phyloP scores from a whole-genome alignment of 2,888 invertebrate species.

The Rhodophaea formosa region DNA sequence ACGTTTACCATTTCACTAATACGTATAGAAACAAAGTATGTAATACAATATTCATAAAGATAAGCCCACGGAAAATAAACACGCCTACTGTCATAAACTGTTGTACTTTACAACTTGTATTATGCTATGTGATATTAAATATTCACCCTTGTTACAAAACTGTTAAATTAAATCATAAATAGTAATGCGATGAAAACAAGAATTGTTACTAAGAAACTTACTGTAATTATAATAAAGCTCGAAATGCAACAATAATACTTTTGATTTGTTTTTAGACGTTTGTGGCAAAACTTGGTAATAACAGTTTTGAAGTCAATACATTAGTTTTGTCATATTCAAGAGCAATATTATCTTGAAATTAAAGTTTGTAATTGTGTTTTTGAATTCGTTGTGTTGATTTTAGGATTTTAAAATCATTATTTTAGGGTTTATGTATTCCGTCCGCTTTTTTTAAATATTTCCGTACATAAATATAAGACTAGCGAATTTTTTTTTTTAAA shows the following conservation, averaged over 20 bases:
- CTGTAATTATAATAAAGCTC: neutral
- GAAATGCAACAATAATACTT: neutral
- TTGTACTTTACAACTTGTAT: slow-evolving; percentile 46
- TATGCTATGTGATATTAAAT: slow-evolving; percentile 45
- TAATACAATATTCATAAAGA: slow-evolving; percentile 43
- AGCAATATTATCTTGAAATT: neutral
- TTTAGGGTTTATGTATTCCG: too few relatives aligned
- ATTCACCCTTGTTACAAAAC: slow-evolving; percentile 47
- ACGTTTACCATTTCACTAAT: neutral
- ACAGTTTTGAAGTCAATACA: slow-evolving; percentile 3
- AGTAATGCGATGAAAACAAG: slow-evolving; percentile 20
- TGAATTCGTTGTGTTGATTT: neutral
- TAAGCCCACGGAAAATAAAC: slow-evolving; percentile 34
- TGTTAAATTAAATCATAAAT: slow-evolving; percentile 32
- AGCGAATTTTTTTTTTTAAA: too few relatives aligned
- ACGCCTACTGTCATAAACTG: slow-evolving; percentile 46
- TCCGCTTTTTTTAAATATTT: too few relatives aligned
- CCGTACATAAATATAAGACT: too few relatives aligned
- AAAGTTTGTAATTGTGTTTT: neutral
- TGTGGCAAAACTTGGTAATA: neutral
- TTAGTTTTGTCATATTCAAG: slow-evolving; percentile 1
- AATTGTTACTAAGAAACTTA: slow-evolving; percentile 21
- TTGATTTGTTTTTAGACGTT: neutral
- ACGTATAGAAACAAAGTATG: slow-evolving; percentile 23
- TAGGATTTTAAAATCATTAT: neutral